Percentiles rank a stretch among this genome's conserved stretches.
These are phyloP conservation scores for Philonicus albiceps DNA, from an alignment of 2,888 invertebrate genomes.

Conservation along the genomic window DNA sequence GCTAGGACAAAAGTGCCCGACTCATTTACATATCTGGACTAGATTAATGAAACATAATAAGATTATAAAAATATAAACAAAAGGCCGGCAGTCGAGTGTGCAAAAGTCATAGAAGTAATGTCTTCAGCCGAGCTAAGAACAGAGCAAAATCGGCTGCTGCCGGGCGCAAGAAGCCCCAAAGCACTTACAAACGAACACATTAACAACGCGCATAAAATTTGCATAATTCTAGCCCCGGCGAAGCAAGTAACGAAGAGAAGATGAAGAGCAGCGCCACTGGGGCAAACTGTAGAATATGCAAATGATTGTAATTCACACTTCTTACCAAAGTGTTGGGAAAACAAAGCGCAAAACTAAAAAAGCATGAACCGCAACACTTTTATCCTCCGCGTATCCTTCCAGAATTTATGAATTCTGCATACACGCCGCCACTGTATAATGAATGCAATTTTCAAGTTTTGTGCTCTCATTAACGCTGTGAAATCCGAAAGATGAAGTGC, in stretches of 20 bases:
- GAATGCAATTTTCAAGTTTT: slow-evolving; percentile 59
- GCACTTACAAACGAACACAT: slow-evolving; percentile 40
- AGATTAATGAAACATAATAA: slow-evolving; percentile 21
- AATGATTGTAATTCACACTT: slow-evolving; percentile 43
- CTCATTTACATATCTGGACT: slow-evolving; percentile 33
- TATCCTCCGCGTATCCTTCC: slow-evolving; percentile 47
- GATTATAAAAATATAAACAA: slow-evolving; percentile 32
- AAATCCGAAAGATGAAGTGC: slow-evolving; percentile 49
- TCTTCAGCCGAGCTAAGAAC: slow-evolving; percentile 4
- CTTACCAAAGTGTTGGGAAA: slow-evolving; percentile 29
- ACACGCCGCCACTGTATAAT: slow-evolving; percentile 54
- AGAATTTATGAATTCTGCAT: slow-evolving; percentile 40
- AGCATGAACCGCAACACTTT: slow-evolving; percentile 52
- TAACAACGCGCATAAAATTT: slow-evolving; percentile 38
- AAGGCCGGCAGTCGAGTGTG: neutral
- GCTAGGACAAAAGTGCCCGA: neutral
- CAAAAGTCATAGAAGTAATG: slow-evolving; percentile 17
- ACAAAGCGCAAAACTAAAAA: slow-evolving; percentile 48
- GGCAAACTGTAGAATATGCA: slow-evolving; percentile 38
- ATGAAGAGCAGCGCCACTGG: neutral
- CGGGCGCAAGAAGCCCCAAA: neutral
- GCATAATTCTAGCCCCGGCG: slow-evolving; percentile 23
- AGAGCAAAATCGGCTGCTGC: neutral
- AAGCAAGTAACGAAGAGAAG: neutral
- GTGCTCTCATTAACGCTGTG: slow-evolving; percentile 55